Conservation (phyloP, 2,888 invertebrate genomes). For the Drosophila borborema region DNA sequence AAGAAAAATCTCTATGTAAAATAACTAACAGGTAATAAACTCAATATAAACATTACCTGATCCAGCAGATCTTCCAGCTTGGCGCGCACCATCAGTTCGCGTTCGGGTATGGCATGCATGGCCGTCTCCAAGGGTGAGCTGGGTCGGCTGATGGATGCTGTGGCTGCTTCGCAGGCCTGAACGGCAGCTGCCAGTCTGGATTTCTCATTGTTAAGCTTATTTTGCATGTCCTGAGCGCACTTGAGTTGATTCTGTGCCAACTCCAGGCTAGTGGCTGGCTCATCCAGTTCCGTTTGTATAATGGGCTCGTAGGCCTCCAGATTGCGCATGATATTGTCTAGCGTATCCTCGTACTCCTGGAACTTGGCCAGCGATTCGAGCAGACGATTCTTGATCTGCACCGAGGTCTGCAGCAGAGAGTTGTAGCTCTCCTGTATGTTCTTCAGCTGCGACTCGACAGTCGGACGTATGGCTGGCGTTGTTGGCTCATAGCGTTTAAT, state of each 20-base stretch:
- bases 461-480: conserved; percentile 90
- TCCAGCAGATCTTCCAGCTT: conserved; percentile 96
- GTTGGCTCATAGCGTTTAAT: conserved; percentile 91
- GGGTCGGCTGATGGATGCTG: conserved; percentile 95
- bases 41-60: conserved; percentile 87
- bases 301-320: conserved; percentile 92
- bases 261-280: conserved; percentile 90
- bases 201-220: conserved; percentile 95
- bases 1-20: neutral
- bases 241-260: conserved; percentile 91
- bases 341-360: conserved; percentile 95
- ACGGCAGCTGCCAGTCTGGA: conserved; percentile 93
- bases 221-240: conserved; percentile 91
- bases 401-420: conserved; percentile 93
- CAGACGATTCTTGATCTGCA: conserved; percentile 95
- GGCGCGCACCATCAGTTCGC: conserved; percentile 93
- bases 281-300: conserved; percentile 90
- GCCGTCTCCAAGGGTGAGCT: conserved; percentile 95
- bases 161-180: conserved; percentile 96
- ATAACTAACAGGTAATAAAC: rapidly evolving
- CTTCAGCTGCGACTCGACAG: conserved; percentile 93
- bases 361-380: conserved; percentile 96
- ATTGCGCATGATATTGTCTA: conserved; percentile 93
- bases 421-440: conserved; percentile 98
- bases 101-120: conserved; percentile 93